phyloP scores from a whole-genome alignment of 2,888 invertebrate genomes.

The Isoperla grammatica region DNA sequence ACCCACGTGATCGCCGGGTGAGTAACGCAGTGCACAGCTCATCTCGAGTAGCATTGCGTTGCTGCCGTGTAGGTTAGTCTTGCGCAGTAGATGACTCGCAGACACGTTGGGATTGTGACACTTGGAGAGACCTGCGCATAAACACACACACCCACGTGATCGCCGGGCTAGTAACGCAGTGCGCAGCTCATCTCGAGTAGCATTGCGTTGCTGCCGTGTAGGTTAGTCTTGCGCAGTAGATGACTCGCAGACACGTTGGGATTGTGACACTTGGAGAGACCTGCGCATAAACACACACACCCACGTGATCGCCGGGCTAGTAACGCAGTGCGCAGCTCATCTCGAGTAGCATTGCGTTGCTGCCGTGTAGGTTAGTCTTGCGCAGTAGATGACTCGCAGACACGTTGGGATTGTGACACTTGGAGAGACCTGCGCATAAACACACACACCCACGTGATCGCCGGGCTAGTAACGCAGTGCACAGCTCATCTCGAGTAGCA shows the following conservation, averaged over 20 bases:
- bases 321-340: constrained; percentile 46
- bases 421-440: constrained; percentile 51
- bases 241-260: constrained; percentile 54
- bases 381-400: constrained; percentile 46
- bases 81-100: constrained; percentile 46
- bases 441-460: background rate
- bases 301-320: too few species aligned
- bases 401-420: constrained; percentile 65
- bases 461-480: too few species aligned
- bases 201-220: constrained; percentile 45
- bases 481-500: too few species aligned
- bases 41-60: constrained; percentile 46
- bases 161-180: constrained; percentile 41
- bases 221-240: constrained; percentile 45
- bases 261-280: constrained; percentile 63
- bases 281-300: constrained; percentile 38
- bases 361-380: constrained; percentile 46
- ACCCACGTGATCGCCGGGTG: too few species aligned
- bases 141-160: background rate
- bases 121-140: constrained; percentile 52
- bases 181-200: constrained; percentile 45
- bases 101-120: constrained; percentile 64
- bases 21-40: constrained; percentile 44
- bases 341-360: constrained; percentile 44
- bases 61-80: constrained; percentile 45